Evolutionary conservation across 2,797 vertebrate genomes (phyloP), one percentile per base, ranked within the genome.

Genomic region (Echiichthys vipera): DNA sequence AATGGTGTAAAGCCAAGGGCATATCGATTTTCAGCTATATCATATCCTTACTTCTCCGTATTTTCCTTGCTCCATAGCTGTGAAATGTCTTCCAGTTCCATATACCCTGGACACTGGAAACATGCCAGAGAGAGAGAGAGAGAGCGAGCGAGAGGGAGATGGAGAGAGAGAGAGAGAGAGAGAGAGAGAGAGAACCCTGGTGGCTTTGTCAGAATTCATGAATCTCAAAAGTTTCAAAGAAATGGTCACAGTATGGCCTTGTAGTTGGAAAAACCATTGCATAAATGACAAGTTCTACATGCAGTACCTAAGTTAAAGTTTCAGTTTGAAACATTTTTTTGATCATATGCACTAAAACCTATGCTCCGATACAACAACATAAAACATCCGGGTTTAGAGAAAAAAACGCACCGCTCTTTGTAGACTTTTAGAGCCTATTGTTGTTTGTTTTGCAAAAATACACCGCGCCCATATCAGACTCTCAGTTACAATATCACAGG

Each of bases 201-300:
- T 74, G 83, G 80, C 68, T 83, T 84, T 90, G 89, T 92, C 88
- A 84, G 68, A 87, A 87, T 74, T n/a, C 45, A 74, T 88, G 72
- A 83, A 78, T 51, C 72, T 88, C 76, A 86, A 81, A 87, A 65
- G 62, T 64, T 71, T 37, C 22, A 25, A 15, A 34, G 27, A 56
- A 70, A 75, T 37, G 14, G 27, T 29, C 51, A 37, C 34, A 37
- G 17, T 30, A 37, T 71, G 61, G 56, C 47, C 25, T 67, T 65
- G 56, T 71, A 20, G 43, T 73, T 53, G 22, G 17, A 61, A 24
- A 57, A 13, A 61, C 15, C n/a, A 42, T 49, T 15, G 18, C 7
- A 5, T 62, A 24, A 58, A 57, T 46, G 34, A 24, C 62, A 59
- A 57, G 18, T 32, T 40, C 29, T 18, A 43, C 39, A 66, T 65